Percentiles rank a stretch among this genome's conserved stretches.
Conservation (phyloP, 2,888 invertebrate species). For the Gisinianus flammeolus region DNA sequence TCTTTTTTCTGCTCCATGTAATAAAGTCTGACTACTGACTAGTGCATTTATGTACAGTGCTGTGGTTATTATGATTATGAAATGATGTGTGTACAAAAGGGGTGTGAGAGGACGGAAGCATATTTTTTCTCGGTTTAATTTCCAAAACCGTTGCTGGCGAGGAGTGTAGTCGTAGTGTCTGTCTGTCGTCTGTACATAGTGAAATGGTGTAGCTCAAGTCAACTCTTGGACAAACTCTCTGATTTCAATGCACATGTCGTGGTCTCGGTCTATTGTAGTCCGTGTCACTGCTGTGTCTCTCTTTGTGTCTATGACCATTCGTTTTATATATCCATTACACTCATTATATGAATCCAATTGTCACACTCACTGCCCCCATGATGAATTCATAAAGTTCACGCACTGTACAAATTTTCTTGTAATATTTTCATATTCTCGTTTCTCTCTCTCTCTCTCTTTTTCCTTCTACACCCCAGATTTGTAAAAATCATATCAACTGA, state of each 20-base stretch:
- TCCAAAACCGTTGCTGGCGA: conserved; percentile 35
- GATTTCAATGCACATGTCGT: conserved; percentile 1
- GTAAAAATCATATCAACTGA: too few species aligned
- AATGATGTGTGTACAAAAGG: conserved; percentile 34
- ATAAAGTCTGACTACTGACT: not conserved
- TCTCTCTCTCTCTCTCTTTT: not conserved
- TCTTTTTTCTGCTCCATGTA: not conserved
- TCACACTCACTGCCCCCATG: conserved; percentile 40
- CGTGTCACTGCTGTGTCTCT: not conserved
- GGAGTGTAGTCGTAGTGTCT: not conserved
- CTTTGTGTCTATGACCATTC: not conserved
- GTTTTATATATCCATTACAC: not conserved
- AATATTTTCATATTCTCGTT: not conserved
- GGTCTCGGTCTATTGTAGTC: too few species aligned
- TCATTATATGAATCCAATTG: conserved; percentile 31
- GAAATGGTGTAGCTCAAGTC: not conserved
- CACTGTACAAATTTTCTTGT: conserved; percentile 36
- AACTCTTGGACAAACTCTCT: not conserved
- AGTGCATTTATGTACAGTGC: too few species aligned
- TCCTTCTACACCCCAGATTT: not conserved
- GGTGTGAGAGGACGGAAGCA: conserved; percentile 46
- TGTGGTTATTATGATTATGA: conserved; percentile 34
- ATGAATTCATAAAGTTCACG: conserved; percentile 43
- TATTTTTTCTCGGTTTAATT: conserved; percentile 46
- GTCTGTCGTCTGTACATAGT: not conserved